Conservation (phyloP, 1,140 invertebrate species). For the Ostrea denselamellosa region DNA sequence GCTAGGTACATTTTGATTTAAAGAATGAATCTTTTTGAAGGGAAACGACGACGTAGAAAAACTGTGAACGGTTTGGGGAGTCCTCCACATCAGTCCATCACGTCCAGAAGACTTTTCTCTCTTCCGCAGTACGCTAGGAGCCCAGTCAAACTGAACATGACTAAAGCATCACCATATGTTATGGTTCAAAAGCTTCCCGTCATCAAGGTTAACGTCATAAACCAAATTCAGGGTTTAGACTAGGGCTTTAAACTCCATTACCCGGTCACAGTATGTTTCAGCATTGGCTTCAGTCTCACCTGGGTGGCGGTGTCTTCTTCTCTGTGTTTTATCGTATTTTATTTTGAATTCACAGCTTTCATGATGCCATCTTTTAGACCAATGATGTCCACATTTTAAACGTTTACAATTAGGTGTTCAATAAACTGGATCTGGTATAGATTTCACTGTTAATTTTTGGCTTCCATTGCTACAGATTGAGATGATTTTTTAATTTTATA, state of each 20-base stretch:
- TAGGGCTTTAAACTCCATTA: slow-evolving; percentile 5
- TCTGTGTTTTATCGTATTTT: neutral
- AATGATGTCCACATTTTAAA: no score
- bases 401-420: no score
- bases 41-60: slow-evolving; percentile 55
- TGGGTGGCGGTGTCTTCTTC: neutral
- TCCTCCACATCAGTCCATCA: slow-evolving; percentile 43
- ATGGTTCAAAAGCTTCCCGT: slow-evolving; percentile 55
- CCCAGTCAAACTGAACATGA: slow-evolving; percentile 57
- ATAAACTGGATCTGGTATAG: neutral
- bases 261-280: slow-evolving; percentile 9
- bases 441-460: neutral
- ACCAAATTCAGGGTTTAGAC: slow-evolving; percentile 48
- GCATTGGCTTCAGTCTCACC: neutral
- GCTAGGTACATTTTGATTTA: neutral
- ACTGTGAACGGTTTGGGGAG: slow-evolving; percentile 42
- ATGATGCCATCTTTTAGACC: neutral
- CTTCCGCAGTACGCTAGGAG: slow-evolving; percentile 46
- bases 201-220: slow-evolving; percentile 58
- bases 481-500: no score
- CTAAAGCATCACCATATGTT: slow-evolving; percentile 53
- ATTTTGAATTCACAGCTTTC: neutral
- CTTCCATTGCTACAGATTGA: no score
- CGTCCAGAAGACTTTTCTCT: slow-evolving; percentile 26
- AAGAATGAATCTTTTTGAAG: slow-evolving; percentile 54